These are phyloP conservation scores for Elachura formosa DNA, from an alignment of 2,113 vertebrate genomes.

Conservation along the genomic window DNA sequence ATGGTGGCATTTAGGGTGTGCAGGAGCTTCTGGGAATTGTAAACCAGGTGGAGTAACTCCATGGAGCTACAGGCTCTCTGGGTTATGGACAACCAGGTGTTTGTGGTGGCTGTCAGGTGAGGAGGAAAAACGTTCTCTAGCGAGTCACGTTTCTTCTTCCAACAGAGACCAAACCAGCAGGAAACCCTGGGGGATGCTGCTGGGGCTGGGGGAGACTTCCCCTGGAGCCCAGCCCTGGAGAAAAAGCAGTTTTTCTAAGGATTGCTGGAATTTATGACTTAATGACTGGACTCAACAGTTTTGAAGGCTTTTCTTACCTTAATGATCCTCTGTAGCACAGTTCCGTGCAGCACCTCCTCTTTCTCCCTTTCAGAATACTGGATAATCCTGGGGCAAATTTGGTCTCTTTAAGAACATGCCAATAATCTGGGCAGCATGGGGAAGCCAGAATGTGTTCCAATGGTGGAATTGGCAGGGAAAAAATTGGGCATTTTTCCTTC, in stretches of 20 bases:
- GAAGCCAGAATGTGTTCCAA: neutral
- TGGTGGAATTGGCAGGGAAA: neutral
- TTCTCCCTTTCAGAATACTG: neutral
- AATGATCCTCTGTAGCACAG: neutral
- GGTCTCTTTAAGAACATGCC: neutral
- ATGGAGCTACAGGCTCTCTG: neutral
- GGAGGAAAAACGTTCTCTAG: neutral
- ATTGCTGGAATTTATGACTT: neutral
- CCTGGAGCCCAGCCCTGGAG: neutral
- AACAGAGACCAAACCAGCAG: neutral
- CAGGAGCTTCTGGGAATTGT: neutral
- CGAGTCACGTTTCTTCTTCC: neutral
- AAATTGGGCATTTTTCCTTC: neutral
- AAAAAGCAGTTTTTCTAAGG: neutral
- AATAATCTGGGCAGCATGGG: neutral
- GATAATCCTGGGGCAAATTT: neutral
- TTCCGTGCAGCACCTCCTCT: rapidly evolving
- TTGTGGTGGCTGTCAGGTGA: neutral
- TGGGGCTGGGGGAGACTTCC: neutral
- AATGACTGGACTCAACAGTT: rapidly evolving
- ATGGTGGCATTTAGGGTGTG: neutral
- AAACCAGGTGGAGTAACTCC: neutral
- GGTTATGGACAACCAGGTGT: neutral
- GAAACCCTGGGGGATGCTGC: neutral
- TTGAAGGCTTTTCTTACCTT: neutral